Conservation (phyloP, 2,113 vertebrate species). For the Myiagra hebetior region DNA sequence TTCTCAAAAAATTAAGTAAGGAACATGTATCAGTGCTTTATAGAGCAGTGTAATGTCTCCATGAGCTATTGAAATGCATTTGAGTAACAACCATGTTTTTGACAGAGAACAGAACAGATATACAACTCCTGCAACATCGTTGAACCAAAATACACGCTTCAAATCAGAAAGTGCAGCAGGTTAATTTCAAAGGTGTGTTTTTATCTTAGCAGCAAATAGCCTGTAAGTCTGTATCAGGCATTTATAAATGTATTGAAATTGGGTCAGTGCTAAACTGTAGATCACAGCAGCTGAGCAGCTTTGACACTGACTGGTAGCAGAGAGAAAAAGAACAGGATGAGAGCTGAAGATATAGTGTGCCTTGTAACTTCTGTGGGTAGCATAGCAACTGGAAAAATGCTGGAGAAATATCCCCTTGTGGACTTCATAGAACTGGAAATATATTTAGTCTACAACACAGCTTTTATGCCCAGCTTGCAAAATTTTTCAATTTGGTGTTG, state of each 20-base stretch:
- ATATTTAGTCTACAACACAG: conserved; percentile 54
- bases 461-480: conserved; percentile 55
- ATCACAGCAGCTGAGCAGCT: not conserved
- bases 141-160: not conserved
- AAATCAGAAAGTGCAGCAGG: not conserved
- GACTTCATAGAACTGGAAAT: conserved; percentile 41
- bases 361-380: conserved; percentile 9
- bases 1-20: not conserved
- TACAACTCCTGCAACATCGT: not conserved
- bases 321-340: not conserved
- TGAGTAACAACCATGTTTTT: not conserved
- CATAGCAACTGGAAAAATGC: conserved; percentile 30
- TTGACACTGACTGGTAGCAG: not conserved
- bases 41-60: not conserved
- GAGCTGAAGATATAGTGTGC: not conserved
- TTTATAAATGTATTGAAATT: not conserved
- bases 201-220: not conserved
- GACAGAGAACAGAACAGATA: not conserved
- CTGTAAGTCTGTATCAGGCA: not conserved
- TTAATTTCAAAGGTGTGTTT: not conserved
- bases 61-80: not conserved
- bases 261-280: not conserved
- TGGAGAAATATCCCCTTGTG: conserved; percentile 51
- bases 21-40: not conserved
- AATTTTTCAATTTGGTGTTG: conserved; percentile 72